Base-by-base conservation (phyloP, 2,888 invertebrate species). In the Perithous albicinctus region DNA sequence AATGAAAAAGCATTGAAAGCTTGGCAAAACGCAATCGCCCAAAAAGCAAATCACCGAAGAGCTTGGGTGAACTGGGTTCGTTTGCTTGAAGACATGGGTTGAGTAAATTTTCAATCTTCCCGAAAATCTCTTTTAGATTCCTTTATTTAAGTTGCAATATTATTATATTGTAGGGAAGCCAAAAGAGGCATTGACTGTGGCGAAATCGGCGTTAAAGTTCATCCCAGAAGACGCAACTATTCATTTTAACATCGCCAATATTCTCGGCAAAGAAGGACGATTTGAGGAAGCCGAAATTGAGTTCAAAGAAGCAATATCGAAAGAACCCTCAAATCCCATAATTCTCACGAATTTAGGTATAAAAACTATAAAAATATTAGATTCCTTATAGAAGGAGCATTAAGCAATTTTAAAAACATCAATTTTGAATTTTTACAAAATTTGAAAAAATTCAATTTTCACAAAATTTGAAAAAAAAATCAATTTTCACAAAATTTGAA, bases 21-120 rank as follows among this genome's bases (percentile, higher is more conserved):
- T 66, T 99, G 98, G 98, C 94, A 95, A 87, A 95, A 96, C 91
- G 97, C 99, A 0, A 97, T 97, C 0, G 92, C 94, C 72, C 94
- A 96, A 76, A 96, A 96, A 89, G 96, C 97, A 0, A 95, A 94
- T 0, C 98, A 99, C 91, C 94, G 95, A 6, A 95, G 96, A 84
- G 97, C 99, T 0, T 99, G 99, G 99, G 97, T 96, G 59, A 99
- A 99, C 91, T 95, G 97, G 89, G 94, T 99, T 67, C 96, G 98
- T 6, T 94, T 98, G 87, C 93, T 97, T 78, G 98, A 98, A 90
- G 96, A 96, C 86, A 94, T 95, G 83, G 96, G 96, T 93, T 73
- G 74, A 78, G 78, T 75, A 35, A 1, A 54, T 66, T 64, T 54
- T 90, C 46, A 64, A 15, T n/a, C 35, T 32, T 35, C 0, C 10